Percentiles rank a stretch among this genome's conserved stretches.
Conservation (phyloP, 2,888 invertebrate genomes). For the Keiferia lycopersicella region DNA sequence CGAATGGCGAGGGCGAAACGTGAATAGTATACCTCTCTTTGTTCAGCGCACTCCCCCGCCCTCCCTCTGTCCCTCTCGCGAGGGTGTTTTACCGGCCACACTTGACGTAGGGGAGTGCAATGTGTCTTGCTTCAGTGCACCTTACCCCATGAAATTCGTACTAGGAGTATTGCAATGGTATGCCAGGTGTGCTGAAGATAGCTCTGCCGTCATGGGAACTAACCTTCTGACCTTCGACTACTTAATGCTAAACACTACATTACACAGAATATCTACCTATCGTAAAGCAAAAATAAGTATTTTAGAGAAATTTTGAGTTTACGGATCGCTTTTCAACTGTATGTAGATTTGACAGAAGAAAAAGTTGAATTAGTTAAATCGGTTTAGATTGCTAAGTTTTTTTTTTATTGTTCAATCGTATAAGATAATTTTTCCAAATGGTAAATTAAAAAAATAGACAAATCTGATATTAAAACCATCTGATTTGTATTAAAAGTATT, state of each 20-base stretch:
- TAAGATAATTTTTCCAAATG: too few species aligned
- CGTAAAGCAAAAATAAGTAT: too few species aligned
- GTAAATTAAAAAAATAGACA: too few species aligned
- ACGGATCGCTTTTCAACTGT: too few species aligned
- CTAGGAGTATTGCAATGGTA: background rate
- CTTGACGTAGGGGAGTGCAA: background rate
- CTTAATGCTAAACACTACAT: background rate
- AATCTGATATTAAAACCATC: too few species aligned
- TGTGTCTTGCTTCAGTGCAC: constrained; percentile 3
- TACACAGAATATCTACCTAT: background rate
- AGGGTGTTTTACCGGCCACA: constrained; percentile 1
- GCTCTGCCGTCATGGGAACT: background rate
- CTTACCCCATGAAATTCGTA: constrained; percentile 1
- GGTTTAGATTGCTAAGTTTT: too few species aligned
- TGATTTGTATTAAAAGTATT: too few species aligned
- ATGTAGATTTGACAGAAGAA: too few species aligned
- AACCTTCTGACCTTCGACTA: constrained; percentile 4
- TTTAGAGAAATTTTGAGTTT: too few species aligned
- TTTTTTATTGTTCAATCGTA: too few species aligned
- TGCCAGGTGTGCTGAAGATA: background rate
- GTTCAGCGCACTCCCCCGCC: background rate
- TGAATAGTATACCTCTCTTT: background rate
- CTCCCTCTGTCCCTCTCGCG: constrained; percentile 9
- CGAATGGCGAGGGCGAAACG: constrained; percentile 47
- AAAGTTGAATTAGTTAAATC: too few species aligned